A percentile compares a stretch with the other conserved stretches of the same genome.
Evolutionary conservation across 2,888 invertebrate genomes (phyloP).

Genomic region (Geotrupes spiniger): DNA sequence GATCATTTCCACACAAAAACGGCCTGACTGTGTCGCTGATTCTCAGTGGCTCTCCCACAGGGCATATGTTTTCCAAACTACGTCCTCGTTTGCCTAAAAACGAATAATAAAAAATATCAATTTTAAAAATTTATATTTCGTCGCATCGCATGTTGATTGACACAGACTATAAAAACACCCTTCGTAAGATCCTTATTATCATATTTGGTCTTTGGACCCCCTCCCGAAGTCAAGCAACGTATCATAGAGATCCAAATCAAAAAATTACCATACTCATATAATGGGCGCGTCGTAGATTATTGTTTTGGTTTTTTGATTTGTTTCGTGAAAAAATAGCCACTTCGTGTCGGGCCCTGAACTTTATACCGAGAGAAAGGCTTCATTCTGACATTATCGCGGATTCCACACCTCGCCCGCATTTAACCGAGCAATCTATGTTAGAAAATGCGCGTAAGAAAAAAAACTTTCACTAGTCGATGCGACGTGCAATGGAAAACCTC

Average conservation of each 20-base stretch:
- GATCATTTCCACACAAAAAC: constrained; percentile 76
- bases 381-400: constrained; percentile 3
- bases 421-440: no score
- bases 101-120: constrained; percentile 10
- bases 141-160: no score
- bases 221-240: no score
- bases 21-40: constrained; percentile 73
- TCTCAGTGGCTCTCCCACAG: constrained; percentile 69
- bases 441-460: neutral
- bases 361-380: neutral
- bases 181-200: no score
- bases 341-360: neutral
- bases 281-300: no score
- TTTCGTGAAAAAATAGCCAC: neutral
- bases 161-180: no score
- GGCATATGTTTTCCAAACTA: constrained; percentile 75
- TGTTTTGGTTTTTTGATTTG: no score
- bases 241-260: no score
- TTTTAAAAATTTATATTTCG: neutral
- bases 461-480: constrained; percentile 14
- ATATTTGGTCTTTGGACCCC: no score
- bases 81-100: constrained; percentile 68
- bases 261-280: no score
- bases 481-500: no score
- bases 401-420: constrained; percentile 1